phyloP scores from a whole-genome alignment of 2,888 invertebrate genomes.

The Thysanoteuthis rhombus region DNA sequence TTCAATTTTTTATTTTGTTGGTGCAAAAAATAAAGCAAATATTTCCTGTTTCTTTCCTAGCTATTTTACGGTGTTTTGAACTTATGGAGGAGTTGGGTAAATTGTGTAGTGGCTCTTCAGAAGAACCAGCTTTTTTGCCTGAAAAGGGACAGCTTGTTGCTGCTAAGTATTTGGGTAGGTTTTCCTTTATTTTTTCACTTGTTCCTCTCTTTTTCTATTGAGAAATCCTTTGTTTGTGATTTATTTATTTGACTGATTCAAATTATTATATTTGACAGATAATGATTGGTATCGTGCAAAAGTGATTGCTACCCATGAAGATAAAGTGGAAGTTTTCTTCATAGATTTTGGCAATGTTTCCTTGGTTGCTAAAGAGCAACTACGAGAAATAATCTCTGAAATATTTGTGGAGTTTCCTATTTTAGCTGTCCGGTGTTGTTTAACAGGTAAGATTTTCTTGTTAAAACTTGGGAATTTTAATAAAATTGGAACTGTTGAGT shows the following conservation, averaged over 20 bases:
- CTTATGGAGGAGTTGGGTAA: background rate
- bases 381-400: background rate
- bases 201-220: background rate
- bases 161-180: background rate
- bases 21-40: background rate
- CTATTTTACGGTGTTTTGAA: background rate
- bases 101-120: background rate
- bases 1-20: too few relatives aligned
- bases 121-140: background rate
- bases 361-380: background rate
- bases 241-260: background rate
- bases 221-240: background rate
- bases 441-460: conserved; percentile 1
- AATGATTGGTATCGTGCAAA: conserved; percentile 25
- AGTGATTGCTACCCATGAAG: background rate
- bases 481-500: too few relatives aligned
- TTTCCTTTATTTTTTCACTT: background rate
- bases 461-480: background rate
- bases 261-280: background rate
- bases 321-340: background rate
- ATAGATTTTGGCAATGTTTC: conserved; percentile 14
- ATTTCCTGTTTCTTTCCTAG: background rate
- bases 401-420: background rate
- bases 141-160: background rate
- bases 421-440: conserved; percentile 18